A percentile compares a stretch with the other conserved stretches of the same genome.
These are phyloP conservation scores for Ommatoiulus sabulosus DNA, from an alignment of 2,888 invertebrate genomes.

Conservation along the genomic window DNA sequence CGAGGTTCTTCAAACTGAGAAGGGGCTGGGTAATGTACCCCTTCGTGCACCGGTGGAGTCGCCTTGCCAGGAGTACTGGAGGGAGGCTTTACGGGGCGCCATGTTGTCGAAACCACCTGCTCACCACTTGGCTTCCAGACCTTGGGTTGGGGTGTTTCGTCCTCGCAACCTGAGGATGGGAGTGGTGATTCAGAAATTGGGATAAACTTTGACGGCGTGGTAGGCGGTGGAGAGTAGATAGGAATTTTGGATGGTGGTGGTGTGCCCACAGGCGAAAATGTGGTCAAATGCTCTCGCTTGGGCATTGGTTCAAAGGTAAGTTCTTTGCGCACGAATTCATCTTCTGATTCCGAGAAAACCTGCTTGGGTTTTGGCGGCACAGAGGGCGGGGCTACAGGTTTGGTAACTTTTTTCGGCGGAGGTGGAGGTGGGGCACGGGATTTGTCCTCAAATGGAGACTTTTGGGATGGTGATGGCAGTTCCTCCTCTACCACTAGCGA, in stretches of 20 bases:
- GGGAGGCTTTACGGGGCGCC: slow-evolving; percentile 56
- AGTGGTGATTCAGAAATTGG: slow-evolving; percentile 53
- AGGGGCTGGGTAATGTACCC: slow-evolving; percentile 60
- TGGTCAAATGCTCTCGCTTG: background rate
- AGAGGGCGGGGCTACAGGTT: background rate
- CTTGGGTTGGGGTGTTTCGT: background rate
- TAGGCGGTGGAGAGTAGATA: slow-evolving; percentile 37
- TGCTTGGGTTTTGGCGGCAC: slow-evolving; percentile 20
- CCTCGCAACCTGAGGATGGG: slow-evolving; percentile 10
- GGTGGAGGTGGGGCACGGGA: slow-evolving; percentile 54
- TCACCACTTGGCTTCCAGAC: slow-evolving; percentile 56
- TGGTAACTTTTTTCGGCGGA: slow-evolving; percentile 45
- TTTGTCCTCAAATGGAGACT: background rate
- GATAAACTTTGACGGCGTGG: slow-evolving; percentile 52
- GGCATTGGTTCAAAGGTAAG: slow-evolving; percentile 8
- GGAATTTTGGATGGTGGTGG: slow-evolving; percentile 49
- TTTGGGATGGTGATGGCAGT: background rate
- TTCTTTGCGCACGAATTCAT: slow-evolving; percentile 56
- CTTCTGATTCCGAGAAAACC: slow-evolving; percentile 56
- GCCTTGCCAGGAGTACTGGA: background rate
- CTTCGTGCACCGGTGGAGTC: slow-evolving; percentile 56
- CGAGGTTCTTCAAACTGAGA: slow-evolving; percentile 71
- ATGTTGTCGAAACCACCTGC: slow-evolving; percentile 31
- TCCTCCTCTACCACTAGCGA: background rate
- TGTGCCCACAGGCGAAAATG: background rate